Conservation (phyloP, 2,888 invertebrate species). For the Achlya flavicornis region DNA sequence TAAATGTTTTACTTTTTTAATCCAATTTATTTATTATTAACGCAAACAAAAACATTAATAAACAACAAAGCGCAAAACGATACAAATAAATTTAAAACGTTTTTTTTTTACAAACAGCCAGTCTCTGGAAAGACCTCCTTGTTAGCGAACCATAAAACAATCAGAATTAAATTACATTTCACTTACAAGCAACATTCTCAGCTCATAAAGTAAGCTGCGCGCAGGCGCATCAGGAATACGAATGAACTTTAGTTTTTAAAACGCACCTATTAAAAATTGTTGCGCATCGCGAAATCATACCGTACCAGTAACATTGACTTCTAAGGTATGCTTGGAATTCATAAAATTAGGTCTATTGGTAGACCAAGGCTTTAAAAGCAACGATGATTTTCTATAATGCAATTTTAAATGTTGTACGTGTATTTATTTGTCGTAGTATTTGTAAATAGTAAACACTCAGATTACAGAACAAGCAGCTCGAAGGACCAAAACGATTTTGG, state of each 20-base stretch:
- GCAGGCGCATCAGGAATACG: constrained; percentile 29
- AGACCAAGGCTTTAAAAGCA: too few species aligned
- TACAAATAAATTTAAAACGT: neutral
- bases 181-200: constrained; percentile 37
- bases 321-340: neutral
- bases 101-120: neutral
- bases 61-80: neutral
- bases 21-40: neutral
- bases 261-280: constrained; percentile 15
- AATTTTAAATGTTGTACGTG: too few species aligned
- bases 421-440: too few species aligned
- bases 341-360: neutral
- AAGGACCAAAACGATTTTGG: too few species aligned
- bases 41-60: neutral
- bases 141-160: constrained; percentile 21
- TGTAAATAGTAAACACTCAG: too few species aligned
- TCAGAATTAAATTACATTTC: constrained; percentile 29
- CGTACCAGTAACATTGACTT: constrained; percentile 12
- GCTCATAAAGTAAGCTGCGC: constrained; percentile 40
- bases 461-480: too few species aligned
- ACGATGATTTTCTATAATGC: neutral
- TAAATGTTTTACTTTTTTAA: too few species aligned
- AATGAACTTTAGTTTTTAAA: constrained; percentile 29
- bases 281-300: constrained; percentile 5
- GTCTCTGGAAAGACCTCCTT: neutral